Evolutionary conservation across 2,888 invertebrate species (phyloP), one percentile per base, ranked within the genome.

Genomic region (Drosophila ezoana): DNA sequence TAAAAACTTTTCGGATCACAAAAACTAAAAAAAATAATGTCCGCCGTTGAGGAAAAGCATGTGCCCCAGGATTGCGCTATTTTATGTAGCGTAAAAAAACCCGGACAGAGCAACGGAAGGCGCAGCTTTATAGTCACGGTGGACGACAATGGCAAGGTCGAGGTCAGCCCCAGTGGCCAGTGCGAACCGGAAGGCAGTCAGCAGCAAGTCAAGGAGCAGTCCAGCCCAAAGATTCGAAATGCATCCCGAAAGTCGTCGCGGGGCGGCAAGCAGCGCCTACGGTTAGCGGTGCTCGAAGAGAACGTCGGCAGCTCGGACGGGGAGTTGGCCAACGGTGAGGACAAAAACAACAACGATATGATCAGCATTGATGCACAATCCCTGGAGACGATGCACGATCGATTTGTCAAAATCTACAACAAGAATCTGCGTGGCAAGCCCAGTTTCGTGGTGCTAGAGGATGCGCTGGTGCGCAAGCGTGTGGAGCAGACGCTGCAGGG

Each of bases 391-490:
- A 43, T 64, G 28, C 40, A 44, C 3, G 57, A 47, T 5, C 64
- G 48, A 0, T 73, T 73, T 14, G 61, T 87, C 0, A 69, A 64
- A 23, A 66, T 69, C 23, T 68, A 69, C 44, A 72, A 74, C 10
- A 64, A 66, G 41, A 68, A 65, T 2, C 18, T 70, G 4, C 33
- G 33, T 0, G 61, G 49, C 23, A 87, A 78, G 4, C 81, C 85
- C 3, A 84, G 89, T 2, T 87, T 87, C 51, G 59, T 87, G 20
- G 63, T 82, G 1, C 56, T 84, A 2, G 71, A 77, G 51, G 70
- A 86, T 40, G 58, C 60, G 1, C 16, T 53, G 16, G 18, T 58
- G 8, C 60, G 63, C 5, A 64, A 60, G 14, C 64, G 68, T 0
- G 44, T 72, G 2, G 60, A 65, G 20, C 51, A 72, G 1, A 54